phyloP scores from a whole-genome alignment of 1,140 invertebrate species.

The Heliconius hermathena region DNA sequence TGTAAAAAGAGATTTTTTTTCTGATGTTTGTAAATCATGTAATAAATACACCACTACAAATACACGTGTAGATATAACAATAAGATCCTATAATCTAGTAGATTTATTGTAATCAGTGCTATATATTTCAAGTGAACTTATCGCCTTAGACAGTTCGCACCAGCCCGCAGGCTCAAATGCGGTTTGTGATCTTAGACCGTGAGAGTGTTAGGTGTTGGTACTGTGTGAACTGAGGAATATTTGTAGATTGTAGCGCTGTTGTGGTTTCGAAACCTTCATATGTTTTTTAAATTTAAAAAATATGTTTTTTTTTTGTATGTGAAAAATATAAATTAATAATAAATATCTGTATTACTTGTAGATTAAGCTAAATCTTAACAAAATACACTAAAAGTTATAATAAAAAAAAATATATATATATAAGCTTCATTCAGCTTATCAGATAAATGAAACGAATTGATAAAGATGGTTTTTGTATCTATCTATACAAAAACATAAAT shows the following conservation, averaged over 20 bases:
- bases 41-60: neutral
- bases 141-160: slow-evolving; percentile 15
- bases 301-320: neutral
- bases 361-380: neutral
- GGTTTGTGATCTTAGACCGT: slow-evolving; percentile 34
- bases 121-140: slow-evolving; percentile 4
- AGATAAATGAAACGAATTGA: neutral
- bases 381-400: neutral
- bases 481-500: neutral
- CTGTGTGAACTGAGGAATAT: slow-evolving; percentile 27
- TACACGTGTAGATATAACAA: neutral
- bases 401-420: neutral
- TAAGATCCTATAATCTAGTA: neutral
- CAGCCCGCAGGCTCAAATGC: slow-evolving; percentile 26
- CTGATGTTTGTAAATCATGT: neutral
- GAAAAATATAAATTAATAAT: neutral
- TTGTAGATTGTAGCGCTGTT: slow-evolving; percentile 18
- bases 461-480: neutral
- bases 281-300: neutral
- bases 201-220: slow-evolving; percentile 41
- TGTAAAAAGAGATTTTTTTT: neutral
- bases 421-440: neutral
- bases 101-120: slow-evolving; percentile 5
- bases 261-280: slow-evolving; percentile 1
- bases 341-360: too few relatives aligned